phyloP scores from a whole-genome alignment of 1,140 invertebrate genomes.

The Drosophila repletoides region DNA sequence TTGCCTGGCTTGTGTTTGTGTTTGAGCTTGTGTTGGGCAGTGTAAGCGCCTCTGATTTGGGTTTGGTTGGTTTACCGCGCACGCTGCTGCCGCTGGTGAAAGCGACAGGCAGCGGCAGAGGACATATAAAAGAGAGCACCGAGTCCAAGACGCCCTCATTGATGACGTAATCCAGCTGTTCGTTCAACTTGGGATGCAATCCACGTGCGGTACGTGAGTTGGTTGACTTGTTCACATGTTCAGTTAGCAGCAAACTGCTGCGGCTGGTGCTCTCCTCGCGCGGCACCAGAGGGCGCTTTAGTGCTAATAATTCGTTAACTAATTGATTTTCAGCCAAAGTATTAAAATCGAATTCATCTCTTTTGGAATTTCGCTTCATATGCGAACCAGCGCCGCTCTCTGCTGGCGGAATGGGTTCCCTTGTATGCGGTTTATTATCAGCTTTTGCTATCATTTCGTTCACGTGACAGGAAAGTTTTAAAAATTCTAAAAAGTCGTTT shows the following conservation, averaged over 20 bases:
- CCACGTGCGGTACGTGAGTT: conserved; percentile 27
- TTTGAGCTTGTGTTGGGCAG: conserved; percentile 13
- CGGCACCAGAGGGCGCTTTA: conserved; percentile 26
- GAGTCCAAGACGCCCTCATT: conserved; percentile 91
- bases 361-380: conserved; percentile 55
- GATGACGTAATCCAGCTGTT: conserved; percentile 84
- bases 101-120: conserved; percentile 49
- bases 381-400: conserved; percentile 19
- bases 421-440: conserved; percentile 52
- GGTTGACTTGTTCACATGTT: conserved; percentile 13
- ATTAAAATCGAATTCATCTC: conserved; percentile 63
- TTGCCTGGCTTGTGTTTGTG: background rate
- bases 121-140: conserved; percentile 87
- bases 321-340: conserved; percentile 62
- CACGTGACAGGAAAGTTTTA: conserved; percentile 80
- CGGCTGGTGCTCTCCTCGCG: conserved; percentile 12
- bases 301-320: conserved; percentile 57
- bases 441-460: conserved; percentile 78
- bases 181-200: conserved; percentile 67
- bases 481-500: conserved; percentile 80
- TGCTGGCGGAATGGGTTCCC: conserved; percentile 59
- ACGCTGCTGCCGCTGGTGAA: conserved; percentile 6
- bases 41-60: conserved; percentile 8
- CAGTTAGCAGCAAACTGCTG: conserved; percentile 20
- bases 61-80: conserved; percentile 33